Percentiles rank a stretch among this genome's conserved stretches.
Conservation (phyloP, 2,797 vertebrate species). For the Monodelphis domestica region DNA sequence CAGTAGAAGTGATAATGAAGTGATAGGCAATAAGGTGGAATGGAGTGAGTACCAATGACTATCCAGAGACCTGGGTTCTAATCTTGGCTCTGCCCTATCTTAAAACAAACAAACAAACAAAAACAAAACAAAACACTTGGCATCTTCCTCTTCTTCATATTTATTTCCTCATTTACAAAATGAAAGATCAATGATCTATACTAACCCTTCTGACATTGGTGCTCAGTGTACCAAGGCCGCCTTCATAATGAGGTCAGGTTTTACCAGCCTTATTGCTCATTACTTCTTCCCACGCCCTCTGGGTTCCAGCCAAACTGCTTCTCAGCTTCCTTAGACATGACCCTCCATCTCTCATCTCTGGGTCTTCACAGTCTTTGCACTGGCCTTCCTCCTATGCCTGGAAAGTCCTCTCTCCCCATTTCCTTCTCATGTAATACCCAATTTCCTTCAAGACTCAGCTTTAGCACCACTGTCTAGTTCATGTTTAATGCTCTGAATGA, state of each 20-base stretch:
- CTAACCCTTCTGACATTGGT: background rate
- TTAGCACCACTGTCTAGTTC: too few relatives aligned
- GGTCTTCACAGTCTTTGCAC: too few relatives aligned
- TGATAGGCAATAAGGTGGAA: background rate
- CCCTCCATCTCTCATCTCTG: too few relatives aligned
- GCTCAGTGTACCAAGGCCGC: background rate
- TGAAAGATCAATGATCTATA: background rate
- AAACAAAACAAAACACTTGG: background rate
- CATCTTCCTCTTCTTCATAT: background rate
- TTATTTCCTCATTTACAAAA: background rate
- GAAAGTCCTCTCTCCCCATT: too few relatives aligned
- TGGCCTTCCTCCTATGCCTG: too few relatives aligned
- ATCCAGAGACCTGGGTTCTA: background rate
- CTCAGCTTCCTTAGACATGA: too few relatives aligned
- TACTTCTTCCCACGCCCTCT: too few relatives aligned
- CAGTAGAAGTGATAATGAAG: background rate
- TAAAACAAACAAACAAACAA: too few relatives aligned
- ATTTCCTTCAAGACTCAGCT: too few relatives aligned
- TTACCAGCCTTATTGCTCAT: background rate
- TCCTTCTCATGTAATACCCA: too few relatives aligned
- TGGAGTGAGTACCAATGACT: background rate
- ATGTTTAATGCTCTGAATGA: too few relatives aligned
- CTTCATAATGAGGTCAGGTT: background rate
- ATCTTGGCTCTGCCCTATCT: background rate
- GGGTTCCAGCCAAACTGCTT: too few relatives aligned